Conservation (phyloP, 2,797 vertebrate species). For the Syncerus caffer region DNA sequence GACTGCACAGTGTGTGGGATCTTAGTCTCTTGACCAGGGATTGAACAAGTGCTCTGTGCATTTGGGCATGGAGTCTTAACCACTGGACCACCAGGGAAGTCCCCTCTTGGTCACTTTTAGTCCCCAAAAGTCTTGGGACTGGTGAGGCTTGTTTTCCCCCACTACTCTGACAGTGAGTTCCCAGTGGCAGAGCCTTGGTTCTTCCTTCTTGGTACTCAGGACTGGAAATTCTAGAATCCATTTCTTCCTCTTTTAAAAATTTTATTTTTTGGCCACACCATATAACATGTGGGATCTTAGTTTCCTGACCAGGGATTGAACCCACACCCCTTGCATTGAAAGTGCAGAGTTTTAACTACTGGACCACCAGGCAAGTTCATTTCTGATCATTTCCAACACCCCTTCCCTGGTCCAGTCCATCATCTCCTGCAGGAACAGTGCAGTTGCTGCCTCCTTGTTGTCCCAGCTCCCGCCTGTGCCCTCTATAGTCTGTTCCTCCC, state of each 20-base stretch:
- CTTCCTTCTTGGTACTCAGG: not conserved
- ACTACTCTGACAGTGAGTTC: not conserved
- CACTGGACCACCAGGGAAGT: not conserved
- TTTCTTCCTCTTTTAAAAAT: not conserved
- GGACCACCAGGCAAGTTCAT: not conserved
- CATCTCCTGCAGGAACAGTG: not conserved
- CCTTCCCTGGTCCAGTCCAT: not conserved
- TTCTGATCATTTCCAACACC: not conserved
- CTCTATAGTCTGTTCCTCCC: not conserved
- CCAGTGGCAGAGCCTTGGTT: not conserved
- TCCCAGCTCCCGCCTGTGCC: not conserved
- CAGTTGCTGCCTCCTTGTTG: not conserved
- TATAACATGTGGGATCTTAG: not conserved
- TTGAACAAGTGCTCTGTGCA: not conserved
- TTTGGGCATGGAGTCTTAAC: not conserved
- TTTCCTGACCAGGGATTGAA: not conserved
- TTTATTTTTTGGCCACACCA: not conserved
- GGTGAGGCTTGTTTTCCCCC: not conserved
- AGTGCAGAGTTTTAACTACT: not conserved
- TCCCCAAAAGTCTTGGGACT: not conserved
- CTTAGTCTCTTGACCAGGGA: not conserved
- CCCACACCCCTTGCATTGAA: not conserved
- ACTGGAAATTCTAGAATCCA: not conserved
- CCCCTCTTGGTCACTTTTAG: not conserved
- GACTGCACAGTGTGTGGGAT: not conserved